Evolutionary conservation across 2,797 vertebrate species (phyloP).

Genomic region (Acanthopagrus latus): DNA sequence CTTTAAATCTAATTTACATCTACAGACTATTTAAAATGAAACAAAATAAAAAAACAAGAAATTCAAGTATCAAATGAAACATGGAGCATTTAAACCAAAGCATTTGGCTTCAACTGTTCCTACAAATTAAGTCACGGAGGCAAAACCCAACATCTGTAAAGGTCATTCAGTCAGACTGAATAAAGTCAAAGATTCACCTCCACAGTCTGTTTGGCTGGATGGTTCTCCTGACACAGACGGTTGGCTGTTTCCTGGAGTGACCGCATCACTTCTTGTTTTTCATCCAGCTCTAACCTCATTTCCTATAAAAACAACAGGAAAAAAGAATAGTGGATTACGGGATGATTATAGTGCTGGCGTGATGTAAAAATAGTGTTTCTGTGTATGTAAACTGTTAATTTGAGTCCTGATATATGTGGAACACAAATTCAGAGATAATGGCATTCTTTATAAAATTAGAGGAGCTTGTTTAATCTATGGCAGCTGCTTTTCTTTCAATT

Average conservation of each 20-base stretch:
- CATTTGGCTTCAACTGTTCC: neutral
- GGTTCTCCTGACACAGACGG: constrained; percentile 93
- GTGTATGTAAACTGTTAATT: neutral
- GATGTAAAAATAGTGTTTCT: constrained; percentile 9
- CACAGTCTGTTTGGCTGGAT: constrained; percentile 96
- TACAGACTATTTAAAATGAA: neutral
- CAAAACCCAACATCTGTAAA: constrained; percentile 24
- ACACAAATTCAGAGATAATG: neutral
- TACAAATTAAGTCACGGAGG: constrained; percentile 5
- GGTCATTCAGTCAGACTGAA: constrained; percentile 24
- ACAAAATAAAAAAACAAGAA: neutral
- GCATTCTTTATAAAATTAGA: neutral
- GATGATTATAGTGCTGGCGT: neutral
- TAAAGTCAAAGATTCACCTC: constrained; percentile 85
- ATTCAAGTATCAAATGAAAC: neutral
- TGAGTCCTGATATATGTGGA: neutral
- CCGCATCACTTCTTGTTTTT: constrained; percentile 93
- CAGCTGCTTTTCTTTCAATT: neutral
- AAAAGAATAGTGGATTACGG: neutral
- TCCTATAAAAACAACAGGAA: constrained; percentile 83
- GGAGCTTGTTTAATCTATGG: neutral
- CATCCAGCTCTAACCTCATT: constrained; percentile 90
- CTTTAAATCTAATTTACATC: neutral
- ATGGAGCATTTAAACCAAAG: neutral
- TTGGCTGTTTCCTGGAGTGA: constrained; percentile 94